Percentiles rank a stretch among this genome's conserved stretches.
phyloP scores from a whole-genome alignment of 2,888 invertebrate genomes.

The Ophion obscuratus region DNA sequence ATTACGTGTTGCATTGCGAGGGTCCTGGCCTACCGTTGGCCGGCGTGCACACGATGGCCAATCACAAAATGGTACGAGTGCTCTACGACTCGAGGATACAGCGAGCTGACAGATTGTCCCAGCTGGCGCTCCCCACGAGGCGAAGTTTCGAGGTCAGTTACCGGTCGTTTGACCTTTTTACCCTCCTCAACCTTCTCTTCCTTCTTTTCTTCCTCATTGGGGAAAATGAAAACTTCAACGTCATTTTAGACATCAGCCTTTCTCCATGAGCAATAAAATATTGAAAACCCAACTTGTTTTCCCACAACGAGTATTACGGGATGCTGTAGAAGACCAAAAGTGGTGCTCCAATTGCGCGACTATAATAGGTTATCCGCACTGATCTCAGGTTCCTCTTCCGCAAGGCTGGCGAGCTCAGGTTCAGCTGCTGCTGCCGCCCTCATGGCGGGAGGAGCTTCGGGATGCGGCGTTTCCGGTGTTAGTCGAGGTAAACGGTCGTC shows the following conservation, averaged over 20 bases:
- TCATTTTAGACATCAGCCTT: too few species aligned
- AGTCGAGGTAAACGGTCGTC: slow-evolving; percentile 96
- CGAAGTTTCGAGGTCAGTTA: slow-evolving; percentile 89
- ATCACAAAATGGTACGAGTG: slow-evolving; percentile 91
- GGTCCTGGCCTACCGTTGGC: slow-evolving; percentile 96
- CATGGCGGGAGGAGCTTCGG: slow-evolving; percentile 93
- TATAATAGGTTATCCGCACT: neutral
- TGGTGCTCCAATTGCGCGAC: neutral
- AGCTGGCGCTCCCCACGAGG: slow-evolving; percentile 93
- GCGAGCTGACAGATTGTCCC: slow-evolving; percentile 88
- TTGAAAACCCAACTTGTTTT: neutral
- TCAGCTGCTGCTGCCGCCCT: slow-evolving; percentile 94
- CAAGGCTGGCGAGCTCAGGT: slow-evolving; percentile 95
- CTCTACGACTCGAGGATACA: slow-evolving; percentile 89
- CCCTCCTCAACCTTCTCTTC: neutral
- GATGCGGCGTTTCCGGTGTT: slow-evolving; percentile 95
- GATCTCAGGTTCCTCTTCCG: slow-evolving; percentile 88
- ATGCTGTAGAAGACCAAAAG: neutral
- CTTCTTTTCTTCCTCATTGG: neutral
- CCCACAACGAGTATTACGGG: neutral
- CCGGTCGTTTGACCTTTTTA: neutral
- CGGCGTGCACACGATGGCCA: slow-evolving; percentile 90
- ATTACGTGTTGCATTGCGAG: slow-evolving; percentile 94
- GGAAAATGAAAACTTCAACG: neutral
- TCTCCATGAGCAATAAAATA: neutral